These are phyloP conservation scores for Ornithoptera alexandrae DNA, from an alignment of 2,888 invertebrate genomes.

Conservation along the genomic window DNA sequence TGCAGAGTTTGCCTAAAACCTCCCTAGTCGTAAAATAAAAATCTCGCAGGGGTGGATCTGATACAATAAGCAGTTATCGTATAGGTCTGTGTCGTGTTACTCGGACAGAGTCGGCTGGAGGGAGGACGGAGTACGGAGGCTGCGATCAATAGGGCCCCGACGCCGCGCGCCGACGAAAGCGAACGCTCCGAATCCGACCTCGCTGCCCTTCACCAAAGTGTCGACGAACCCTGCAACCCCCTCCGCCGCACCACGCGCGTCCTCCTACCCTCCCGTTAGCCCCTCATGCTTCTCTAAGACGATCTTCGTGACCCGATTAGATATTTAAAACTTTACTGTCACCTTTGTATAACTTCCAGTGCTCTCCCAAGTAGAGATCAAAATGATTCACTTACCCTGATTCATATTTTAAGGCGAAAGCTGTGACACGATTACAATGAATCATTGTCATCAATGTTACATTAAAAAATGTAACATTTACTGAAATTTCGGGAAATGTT, in stretches of 20 bases:
- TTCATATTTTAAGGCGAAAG: conserved; percentile 26
- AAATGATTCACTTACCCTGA: conserved; percentile 32
- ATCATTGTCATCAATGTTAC: conserved; percentile 5
- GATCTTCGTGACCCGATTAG: conserved; percentile 69
- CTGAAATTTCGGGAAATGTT: neutral
- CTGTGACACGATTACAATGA: conserved; percentile 7
- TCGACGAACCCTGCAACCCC: conserved; percentile 66
- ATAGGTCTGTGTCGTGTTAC: conserved; percentile 24
- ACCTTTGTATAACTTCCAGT: conserved; percentile 32
- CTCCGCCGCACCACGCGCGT: conserved; percentile 40
- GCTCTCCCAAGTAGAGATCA: conserved; percentile 32
- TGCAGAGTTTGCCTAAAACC: conserved; percentile 5
- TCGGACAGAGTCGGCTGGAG: conserved; percentile 33
- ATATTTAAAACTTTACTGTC: conserved; percentile 39
- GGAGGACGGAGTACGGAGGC: conserved; percentile 65
- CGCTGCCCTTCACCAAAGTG: conserved; percentile 75
- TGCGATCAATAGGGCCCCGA: conserved; percentile 63
- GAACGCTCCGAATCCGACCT: conserved; percentile 64
- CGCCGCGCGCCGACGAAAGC: conserved; percentile 65
- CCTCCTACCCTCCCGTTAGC: conserved; percentile 44
- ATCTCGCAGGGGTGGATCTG: conserved; percentile 11
- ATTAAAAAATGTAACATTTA: neutral
- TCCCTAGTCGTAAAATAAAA: conserved; percentile 15
- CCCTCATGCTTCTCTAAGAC: conserved; percentile 53
- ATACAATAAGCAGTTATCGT: conserved; percentile 23